Conservation (phyloP, 2,888 invertebrate genomes). For the Hymenopus coronatus region DNA sequence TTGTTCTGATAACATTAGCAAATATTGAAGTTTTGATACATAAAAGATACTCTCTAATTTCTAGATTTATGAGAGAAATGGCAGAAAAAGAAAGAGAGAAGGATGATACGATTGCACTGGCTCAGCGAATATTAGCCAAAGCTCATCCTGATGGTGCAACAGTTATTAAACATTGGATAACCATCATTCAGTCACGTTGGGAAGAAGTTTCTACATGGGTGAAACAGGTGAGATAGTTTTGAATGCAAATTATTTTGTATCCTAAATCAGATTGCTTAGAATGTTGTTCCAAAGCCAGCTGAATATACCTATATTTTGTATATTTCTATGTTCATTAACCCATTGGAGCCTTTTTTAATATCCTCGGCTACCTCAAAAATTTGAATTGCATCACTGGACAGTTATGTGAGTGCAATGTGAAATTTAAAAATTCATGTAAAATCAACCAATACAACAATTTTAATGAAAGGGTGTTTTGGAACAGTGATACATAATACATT, state of each 20-base stretch:
- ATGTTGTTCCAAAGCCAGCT: too few species aligned
- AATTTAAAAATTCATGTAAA: too few species aligned
- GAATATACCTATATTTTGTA: neutral
- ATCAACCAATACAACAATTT: too few species aligned
- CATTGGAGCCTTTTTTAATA: too few species aligned
- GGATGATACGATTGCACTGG: conserved; percentile 80
- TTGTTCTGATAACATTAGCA: neutral
- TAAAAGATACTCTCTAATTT: conserved; percentile 1
- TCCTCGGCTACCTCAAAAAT: too few species aligned
- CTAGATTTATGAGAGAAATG: conserved; percentile 73
- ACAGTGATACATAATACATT: too few species aligned
- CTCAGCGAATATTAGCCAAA: conserved; percentile 82
- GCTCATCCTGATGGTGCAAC: conserved; percentile 97
- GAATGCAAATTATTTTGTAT: neutral
- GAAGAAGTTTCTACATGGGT: conserved; percentile 95
- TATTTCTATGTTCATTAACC: too few species aligned
- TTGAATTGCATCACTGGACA: too few species aligned
- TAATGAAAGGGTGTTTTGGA: too few species aligned
- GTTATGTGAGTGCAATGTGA: too few species aligned
- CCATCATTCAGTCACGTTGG: conserved; percentile 94
- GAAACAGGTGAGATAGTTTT: conserved; percentile 40
- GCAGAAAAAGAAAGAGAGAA: conserved; percentile 82
- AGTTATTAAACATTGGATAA: conserved; percentile 98
- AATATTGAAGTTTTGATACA: neutral
- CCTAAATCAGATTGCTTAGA: too few species aligned